Conservation (phyloP, 2,113 vertebrate genomes). For the Pangasianodon gigas region DNA sequence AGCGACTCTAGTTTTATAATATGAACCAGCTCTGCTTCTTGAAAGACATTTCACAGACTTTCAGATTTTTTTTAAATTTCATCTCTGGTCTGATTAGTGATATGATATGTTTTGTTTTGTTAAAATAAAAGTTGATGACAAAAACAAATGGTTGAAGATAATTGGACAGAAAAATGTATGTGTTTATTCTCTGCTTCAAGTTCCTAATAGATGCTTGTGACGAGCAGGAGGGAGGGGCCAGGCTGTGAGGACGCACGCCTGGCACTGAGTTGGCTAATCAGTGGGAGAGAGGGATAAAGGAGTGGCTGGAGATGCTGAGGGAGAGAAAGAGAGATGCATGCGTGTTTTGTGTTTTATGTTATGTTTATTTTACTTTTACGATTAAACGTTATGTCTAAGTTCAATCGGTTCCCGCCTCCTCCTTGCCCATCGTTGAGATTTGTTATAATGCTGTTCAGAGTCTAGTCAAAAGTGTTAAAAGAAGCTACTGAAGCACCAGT, state of each 20-base stretch:
- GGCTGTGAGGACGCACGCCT: too few species aligned
- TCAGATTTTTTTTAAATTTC: background rate
- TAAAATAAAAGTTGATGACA: background rate
- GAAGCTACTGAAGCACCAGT: background rate
- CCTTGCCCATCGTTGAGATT: too few species aligned
- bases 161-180: background rate
- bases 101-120: background rate
- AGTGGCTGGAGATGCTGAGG: too few species aligned
- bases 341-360: too few species aligned
- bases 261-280: too few species aligned
- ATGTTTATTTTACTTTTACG: too few species aligned
- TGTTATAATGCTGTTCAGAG: background rate
- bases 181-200: background rate
- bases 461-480: background rate
- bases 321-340: too few species aligned
- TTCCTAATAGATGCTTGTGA: background rate
- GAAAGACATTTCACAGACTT: background rate
- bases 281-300: too few species aligned
- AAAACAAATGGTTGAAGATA: background rate
- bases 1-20: background rate
- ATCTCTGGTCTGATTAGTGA: background rate
- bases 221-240: too few species aligned
- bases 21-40: background rate
- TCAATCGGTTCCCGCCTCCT: too few species aligned
- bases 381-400: too few species aligned